Evolutionary conservation across 2,113 vertebrate genomes (phyloP).

Genomic region (Colistium nudipinnis): DNA sequence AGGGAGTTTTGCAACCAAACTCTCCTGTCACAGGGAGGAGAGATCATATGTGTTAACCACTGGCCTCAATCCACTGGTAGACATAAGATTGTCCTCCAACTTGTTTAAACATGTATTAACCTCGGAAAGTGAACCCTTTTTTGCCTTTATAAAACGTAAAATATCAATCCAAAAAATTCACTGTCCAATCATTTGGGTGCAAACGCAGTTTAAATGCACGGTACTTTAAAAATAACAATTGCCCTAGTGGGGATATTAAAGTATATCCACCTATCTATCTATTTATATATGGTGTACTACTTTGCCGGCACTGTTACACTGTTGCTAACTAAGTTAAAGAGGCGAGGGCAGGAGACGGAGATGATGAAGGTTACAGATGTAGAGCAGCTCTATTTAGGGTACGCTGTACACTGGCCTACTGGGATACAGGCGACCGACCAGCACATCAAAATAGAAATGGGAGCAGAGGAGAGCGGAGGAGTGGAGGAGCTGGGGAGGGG

Average conservation of each 20-base stretch:
- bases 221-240: background rate
- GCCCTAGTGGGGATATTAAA: too few relatives aligned
- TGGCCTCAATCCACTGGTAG: constrained; percentile 25
- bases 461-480: constrained; percentile 56
- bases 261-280: too few relatives aligned
- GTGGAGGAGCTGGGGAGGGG: background rate
- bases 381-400: constrained; percentile 78
- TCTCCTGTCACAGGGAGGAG: constrained; percentile 10
- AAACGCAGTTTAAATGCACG: background rate
- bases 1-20: constrained; percentile 29
- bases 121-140: too few relatives aligned
- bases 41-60: constrained; percentile 14
- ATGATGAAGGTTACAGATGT: constrained; percentile 78
- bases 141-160: background rate
- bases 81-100: constrained; percentile 13
- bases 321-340: constrained; percentile 37
- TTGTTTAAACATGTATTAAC: background rate
- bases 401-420: constrained; percentile 67
- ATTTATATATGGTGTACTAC: too few relatives aligned
- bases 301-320: constrained; percentile 39
- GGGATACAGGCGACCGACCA: constrained; percentile 69
- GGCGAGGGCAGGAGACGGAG: constrained; percentile 44
- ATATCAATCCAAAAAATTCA: too few relatives aligned
- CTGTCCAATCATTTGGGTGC: background rate
- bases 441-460: constrained; percentile 77